Base-by-base conservation (phyloP, 2,113 vertebrate species). In the Petromus typicus region DNA sequence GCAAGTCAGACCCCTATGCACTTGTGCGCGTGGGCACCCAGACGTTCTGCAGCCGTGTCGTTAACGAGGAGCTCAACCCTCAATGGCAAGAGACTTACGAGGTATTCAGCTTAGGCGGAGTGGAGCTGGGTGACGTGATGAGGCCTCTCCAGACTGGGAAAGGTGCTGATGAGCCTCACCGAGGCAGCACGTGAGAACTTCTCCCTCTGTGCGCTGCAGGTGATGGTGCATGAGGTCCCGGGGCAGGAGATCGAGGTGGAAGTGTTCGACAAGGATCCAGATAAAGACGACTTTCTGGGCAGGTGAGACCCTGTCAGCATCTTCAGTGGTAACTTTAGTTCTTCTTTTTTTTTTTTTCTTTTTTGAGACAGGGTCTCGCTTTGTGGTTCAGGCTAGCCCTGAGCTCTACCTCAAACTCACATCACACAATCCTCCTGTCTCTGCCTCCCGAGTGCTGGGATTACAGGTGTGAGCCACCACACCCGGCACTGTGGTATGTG, bases 281-380 rank as follows among this genome's bases (percentile, higher is more conserved):
- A 99, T 98, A 99, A 99, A 98, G 99, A 99, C 97, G 99, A 99
- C 97, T 99, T 99, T 98, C 98, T 99, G 97, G 99, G 99, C 97
- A 99, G 99, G 99, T 99, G 98, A 98, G 97, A 86, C 23, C 48
- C 56, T 73, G 12, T 22, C 17, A 20, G 0, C 14, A 34, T 67
- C 79, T 59, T 54, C 56, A 66, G 57, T 76, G 45, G 57, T 80
- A 80, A n/a, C 48, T 51, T 61, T 75, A 12, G 2, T 91, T 79
- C 83, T 81, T 57, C 59, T n/a, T n/a, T n/a, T n/a, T n/a, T n/a
- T n/a, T n/a, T n/a, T n/a, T n/a, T n/a, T n/a, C n/a, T n/a, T n/a
- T n/a, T n/a, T n/a, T n/a, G n/a, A n/a, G n/a, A n/a, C n/a, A n/a
- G n/a, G n/a, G n/a, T n/a, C n/a, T n/a, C n/a, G n/a, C n/a, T n/a